Evolutionary conservation across 1,140 invertebrate species (phyloP).

Genomic region (Archivesica marissinica): DNA sequence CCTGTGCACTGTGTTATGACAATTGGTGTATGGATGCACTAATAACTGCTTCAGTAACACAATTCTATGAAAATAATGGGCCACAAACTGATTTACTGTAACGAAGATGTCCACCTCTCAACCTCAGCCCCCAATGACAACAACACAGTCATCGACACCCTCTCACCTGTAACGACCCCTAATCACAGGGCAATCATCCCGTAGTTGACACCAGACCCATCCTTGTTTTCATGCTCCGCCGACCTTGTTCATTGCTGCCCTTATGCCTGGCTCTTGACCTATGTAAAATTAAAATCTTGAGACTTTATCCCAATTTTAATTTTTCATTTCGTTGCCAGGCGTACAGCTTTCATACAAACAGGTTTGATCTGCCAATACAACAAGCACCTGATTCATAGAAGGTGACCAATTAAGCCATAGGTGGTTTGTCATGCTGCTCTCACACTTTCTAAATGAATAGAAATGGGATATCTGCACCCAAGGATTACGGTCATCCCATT

Average conservation of each 20-base stretch:
- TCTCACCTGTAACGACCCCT: not conserved
- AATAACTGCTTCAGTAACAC: not conserved
- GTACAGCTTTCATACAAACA: too few species aligned
- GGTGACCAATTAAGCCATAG: slow-evolving; percentile 24
- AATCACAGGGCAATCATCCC: not conserved
- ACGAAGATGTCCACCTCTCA: slow-evolving; percentile 6
- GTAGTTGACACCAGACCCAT: not conserved
- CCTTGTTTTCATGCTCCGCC: slow-evolving; percentile 5
- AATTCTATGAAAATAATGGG: not conserved
- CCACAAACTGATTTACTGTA: slow-evolving; percentile 29
- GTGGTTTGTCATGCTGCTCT: not conserved
- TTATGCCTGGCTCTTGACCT: not conserved
- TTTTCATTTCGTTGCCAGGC: not conserved
- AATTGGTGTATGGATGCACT: not conserved
- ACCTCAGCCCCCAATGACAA: not conserved
- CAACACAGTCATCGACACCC: too few species aligned
- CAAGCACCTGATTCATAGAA: too few species aligned
- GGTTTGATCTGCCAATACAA: too few species aligned
- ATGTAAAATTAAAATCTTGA: slow-evolving; percentile 5
- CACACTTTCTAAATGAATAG: not conserved
- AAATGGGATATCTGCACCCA: slow-evolving; percentile 2
- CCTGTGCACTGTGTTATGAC: not conserved
- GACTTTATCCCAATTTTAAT: slow-evolving; percentile 21
- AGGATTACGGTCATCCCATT: slow-evolving; percentile 32
- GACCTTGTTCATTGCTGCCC: not conserved